Conservation (phyloP, 2,888 invertebrate genomes). For the Sphinx pinastri region DNA sequence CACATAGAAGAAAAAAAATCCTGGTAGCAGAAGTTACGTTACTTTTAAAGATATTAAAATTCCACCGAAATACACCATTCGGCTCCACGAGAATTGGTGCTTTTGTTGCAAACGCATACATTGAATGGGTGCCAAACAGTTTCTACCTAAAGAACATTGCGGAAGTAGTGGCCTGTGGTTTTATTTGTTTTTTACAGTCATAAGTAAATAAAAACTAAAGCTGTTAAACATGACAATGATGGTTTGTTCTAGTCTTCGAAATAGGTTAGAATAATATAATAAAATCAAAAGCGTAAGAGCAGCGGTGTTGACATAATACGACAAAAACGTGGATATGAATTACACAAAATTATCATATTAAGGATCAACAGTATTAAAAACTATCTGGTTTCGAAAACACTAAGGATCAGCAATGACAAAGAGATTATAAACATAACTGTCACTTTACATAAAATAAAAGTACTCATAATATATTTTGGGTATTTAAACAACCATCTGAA, state of each 20-base stretch:
- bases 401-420: too few relatives aligned
- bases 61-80: slow-evolving; percentile 18
- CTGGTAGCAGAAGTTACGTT: slow-evolving; percentile 1
- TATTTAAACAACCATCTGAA: too few relatives aligned
- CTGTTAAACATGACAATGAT: not conserved
- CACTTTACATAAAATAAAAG: too few relatives aligned
- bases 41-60: slow-evolving; percentile 12
- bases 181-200: slow-evolving; percentile 16
- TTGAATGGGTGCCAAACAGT: slow-evolving; percentile 20
- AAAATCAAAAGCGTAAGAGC: not conserved
- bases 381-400: too few relatives aligned
- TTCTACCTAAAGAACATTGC: slow-evolving; percentile 3
- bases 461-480: too few relatives aligned
- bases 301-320: not conserved
- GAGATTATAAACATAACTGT: too few relatives aligned
- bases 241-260: not conserved
- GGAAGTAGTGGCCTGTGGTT: slow-evolving; percentile 18
- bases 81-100: slow-evolving; percentile 9
- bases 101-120: slow-evolving; percentile 21
- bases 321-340: not conserved
- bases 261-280: not conserved
- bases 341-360: too few relatives aligned
- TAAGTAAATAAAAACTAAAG: slow-evolving; percentile 7
- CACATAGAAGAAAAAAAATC: not conserved
- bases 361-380: too few relatives aligned